These are phyloP conservation scores for Jacana jacana DNA, from an alignment of 2,113 vertebrate species.

Conservation along the genomic window DNA sequence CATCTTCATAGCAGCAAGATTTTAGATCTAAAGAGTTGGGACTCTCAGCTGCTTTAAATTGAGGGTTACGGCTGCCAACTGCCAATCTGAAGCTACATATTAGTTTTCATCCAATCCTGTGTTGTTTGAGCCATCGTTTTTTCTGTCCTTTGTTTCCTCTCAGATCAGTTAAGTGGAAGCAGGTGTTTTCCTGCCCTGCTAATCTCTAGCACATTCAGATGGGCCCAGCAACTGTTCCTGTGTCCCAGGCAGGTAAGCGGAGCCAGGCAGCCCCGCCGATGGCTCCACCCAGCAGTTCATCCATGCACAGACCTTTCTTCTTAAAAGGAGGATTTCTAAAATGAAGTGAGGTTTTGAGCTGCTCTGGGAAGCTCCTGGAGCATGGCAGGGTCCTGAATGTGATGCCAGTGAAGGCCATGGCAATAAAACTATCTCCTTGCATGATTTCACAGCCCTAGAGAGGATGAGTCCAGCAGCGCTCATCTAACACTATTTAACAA, in stretches of 20 bases:
- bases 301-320: background rate
- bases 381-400: background rate
- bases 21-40: background rate
- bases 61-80: constrained; percentile 36
- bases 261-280: background rate
- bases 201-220: background rate
- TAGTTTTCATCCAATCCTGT: constrained; percentile 22
- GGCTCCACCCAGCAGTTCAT: background rate
- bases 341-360: background rate
- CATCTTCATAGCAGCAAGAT: background rate
- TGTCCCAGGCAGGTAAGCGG: background rate
- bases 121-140: background rate
- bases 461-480: background rate
- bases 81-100: background rate
- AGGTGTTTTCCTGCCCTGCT: constrained; percentile 34
- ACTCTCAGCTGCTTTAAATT: constrained; percentile 17
- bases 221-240: constrained; percentile 1
- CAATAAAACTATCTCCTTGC: background rate
- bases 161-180: constrained; percentile 11
- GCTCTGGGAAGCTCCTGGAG: background rate
- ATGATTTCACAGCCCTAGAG: background rate
- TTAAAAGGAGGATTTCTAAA: background rate
- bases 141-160: constrained; percentile 15
- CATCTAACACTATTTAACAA: background rate
- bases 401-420: background rate